A percentile compares a stretch with the other conserved stretches of the same genome.
Evolutionary conservation across 2,888 invertebrate species (phyloP).

Genomic region (Protonemura montana): DNA sequence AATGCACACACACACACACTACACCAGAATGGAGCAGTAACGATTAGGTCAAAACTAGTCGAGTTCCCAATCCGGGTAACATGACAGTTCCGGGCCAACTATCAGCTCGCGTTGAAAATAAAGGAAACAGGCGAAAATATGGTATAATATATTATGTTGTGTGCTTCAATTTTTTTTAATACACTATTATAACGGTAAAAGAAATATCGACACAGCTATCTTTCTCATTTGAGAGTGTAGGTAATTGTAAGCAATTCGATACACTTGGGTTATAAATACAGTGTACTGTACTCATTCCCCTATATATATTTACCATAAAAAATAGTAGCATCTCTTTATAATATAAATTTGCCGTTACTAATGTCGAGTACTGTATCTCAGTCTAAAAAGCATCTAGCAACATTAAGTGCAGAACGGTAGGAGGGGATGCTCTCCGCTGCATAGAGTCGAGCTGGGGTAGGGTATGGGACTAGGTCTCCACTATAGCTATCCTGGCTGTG

Average conservation of each 20-base stretch:
- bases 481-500: not conserved
- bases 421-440: not conserved
- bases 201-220: not conserved
- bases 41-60: not conserved
- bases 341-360: not conserved
- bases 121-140: not conserved
- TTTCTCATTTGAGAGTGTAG: not conserved
- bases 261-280: not conserved
- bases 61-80: not conserved
- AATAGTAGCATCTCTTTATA: not conserved
- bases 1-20: no score
- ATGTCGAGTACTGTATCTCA: not conserved
- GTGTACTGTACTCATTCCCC: not conserved
- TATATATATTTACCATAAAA: not conserved
- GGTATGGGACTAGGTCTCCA: not conserved
- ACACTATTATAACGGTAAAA: not conserved
- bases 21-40: no score
- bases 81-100: not conserved
- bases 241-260: not conserved
- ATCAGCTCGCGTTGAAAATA: not conserved
- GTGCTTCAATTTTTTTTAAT: not conserved
- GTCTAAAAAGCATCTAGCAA: not conserved
- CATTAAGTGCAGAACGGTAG: not conserved
- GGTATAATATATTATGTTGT: not conserved
- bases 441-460: not conserved